phyloP scores from a whole-genome alignment of 2,888 invertebrate genomes.

The Platycheirus albimanus region DNA sequence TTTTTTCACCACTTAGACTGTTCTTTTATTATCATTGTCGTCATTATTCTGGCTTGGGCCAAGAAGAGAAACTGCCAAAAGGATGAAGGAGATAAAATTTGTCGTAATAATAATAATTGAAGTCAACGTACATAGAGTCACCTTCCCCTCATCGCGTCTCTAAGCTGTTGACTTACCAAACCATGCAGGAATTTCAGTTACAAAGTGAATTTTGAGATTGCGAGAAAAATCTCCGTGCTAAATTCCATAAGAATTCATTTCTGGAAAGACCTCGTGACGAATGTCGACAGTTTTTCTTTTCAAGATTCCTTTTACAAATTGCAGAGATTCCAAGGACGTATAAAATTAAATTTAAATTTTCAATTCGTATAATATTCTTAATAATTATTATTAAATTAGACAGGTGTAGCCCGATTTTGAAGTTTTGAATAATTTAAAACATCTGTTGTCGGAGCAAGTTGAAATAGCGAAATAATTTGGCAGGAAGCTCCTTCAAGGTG shows the following conservation, averaged over 20 bases:
- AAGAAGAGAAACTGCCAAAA: constrained; percentile 62
- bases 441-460: constrained; percentile 27
- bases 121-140: constrained; percentile 15
- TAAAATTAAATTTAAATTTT: constrained; percentile 44
- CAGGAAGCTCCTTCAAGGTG: constrained; percentile 18
- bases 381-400: constrained; percentile 42
- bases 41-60: constrained; percentile 62
- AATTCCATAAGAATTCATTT: constrained; percentile 18
- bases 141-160: constrained; percentile 13
- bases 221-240: constrained; percentile 3
- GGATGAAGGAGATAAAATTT: constrained; percentile 65
- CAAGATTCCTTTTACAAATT: background rate
- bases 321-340: background rate
- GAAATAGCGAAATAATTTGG: constrained; percentile 31
- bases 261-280: background rate
- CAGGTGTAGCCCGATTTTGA: constrained; percentile 21
- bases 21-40: constrained; percentile 58
- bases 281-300: constrained; percentile 20
- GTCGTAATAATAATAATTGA: constrained; percentile 72
- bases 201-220: constrained; percentile 40
- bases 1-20: constrained; percentile 2
- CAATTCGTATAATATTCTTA: constrained; percentile 19
- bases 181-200: constrained; percentile 24
- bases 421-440: constrained; percentile 47
- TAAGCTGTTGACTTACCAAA: background rate